Percentiles rank a stretch among this genome's conserved stretches.
Evolutionary conservation across 2,797 vertebrate genomes (phyloP).

Genomic region (Lacerta bilineata): DNA sequence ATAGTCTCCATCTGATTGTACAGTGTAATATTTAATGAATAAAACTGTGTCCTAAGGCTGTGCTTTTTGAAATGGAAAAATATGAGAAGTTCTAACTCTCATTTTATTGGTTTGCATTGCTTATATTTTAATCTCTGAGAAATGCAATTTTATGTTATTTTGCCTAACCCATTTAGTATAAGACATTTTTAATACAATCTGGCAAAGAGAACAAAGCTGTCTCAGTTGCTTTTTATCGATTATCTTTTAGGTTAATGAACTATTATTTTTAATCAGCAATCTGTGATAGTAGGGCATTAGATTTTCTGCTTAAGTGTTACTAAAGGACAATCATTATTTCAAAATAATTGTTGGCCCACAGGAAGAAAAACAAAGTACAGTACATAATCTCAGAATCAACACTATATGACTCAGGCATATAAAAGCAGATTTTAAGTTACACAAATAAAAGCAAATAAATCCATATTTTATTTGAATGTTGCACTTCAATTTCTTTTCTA

Average conservation of each 20-base stretch:
- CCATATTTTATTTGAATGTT: slow-evolving; percentile 17
- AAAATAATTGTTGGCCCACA: slow-evolving; percentile 57
- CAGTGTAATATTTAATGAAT: not conserved
- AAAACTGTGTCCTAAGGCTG: not conserved
- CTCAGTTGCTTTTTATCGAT: not conserved
- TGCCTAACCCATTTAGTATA: not conserved
- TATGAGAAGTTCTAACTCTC: not conserved
- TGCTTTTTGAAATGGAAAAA: not conserved
- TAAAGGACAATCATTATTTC: slow-evolving; percentile 40
- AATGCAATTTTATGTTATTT: not conserved
- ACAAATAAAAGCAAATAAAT: slow-evolving; percentile 56
- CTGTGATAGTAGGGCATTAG: slow-evolving; percentile 34
- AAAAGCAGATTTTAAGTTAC: slow-evolving; percentile 58
- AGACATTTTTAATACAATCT: not conserved
- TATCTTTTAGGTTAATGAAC: not conserved
- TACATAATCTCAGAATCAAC: slow-evolving; percentile 61
- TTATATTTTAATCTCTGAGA: not conserved
- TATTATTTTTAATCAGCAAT: not conserved
- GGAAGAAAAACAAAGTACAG: slow-evolving; percentile 45
- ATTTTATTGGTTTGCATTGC: not conserved
- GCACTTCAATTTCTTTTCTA: not conserved
- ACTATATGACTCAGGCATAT: slow-evolving; percentile 37
- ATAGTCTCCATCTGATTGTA: not conserved
- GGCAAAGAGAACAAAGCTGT: not conserved
- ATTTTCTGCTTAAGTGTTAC: slow-evolving; percentile 38